These are phyloP conservation scores for Eurystomus glaucurus DNA, from an alignment of 2,797 vertebrate genomes.

Conservation along the genomic window DNA sequence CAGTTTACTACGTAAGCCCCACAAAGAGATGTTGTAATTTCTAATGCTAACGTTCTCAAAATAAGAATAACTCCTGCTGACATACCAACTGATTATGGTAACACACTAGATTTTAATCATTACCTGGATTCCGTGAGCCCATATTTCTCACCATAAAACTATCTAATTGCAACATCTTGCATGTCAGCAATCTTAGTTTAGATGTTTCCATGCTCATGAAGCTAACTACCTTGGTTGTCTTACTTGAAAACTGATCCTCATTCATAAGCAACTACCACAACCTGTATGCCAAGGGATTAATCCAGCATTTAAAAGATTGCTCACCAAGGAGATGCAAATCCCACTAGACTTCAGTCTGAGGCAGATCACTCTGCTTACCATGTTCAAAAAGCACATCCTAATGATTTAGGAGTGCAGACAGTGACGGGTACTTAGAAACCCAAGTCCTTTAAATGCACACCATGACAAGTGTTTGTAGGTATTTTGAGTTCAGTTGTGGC, in stretches of 20 bases:
- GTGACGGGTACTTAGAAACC: background rate
- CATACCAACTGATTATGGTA: background rate
- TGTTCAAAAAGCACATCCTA: background rate
- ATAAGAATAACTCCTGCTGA: background rate
- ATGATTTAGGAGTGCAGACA: background rate
- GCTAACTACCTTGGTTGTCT: background rate
- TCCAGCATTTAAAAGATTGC: accelerated
- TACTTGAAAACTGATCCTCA: background rate
- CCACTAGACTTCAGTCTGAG: background rate
- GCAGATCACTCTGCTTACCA: background rate
- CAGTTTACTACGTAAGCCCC: background rate
- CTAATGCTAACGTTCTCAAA: background rate
- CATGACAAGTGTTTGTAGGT: background rate
- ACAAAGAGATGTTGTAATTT: background rate
- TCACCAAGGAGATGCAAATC: background rate
- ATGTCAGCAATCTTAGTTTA: background rate
- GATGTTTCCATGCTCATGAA: background rate
- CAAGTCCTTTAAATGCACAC: accelerated
- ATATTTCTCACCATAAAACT: background rate
- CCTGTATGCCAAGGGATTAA: background rate
- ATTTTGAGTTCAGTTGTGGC: background rate
- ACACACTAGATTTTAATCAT: background rate
- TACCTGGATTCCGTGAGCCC: background rate
- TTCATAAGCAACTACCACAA: background rate
- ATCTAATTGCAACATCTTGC: background rate